phyloP scores from a whole-genome alignment of 2,797 vertebrate species.

The Darevskia nairensis region DNA sequence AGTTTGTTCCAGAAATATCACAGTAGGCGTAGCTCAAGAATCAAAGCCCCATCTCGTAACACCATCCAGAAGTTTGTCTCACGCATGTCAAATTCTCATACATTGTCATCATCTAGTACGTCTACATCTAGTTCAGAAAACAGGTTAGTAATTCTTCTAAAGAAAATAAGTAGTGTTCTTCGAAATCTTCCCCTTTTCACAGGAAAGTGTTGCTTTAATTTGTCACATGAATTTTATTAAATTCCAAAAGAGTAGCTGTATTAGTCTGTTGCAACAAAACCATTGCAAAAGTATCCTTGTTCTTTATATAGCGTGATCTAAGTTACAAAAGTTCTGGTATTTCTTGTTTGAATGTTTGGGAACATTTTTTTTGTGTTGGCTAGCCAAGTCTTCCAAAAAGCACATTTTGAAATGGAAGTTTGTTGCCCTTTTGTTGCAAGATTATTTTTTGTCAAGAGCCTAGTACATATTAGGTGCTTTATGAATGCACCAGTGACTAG shows the following conservation, averaged over 20 bases:
- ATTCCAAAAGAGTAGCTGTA: neutral
- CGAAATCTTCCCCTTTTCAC: slow-evolving; percentile 36
- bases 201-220: slow-evolving; percentile 50
- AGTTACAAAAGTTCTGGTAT: neutral
- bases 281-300: neutral
- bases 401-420: neutral
- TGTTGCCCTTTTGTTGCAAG: neutral
- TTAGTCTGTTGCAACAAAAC: neutral
- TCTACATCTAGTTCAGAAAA: slow-evolving; percentile 90
- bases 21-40: slow-evolving; percentile 90
- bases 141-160: slow-evolving; percentile 82
- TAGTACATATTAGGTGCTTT: neutral
- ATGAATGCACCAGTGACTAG: neutral
- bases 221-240: neutral
- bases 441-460: neutral
- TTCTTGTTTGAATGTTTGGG: neutral
- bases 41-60: slow-evolving; percentile 92
- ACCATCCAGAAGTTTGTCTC: slow-evolving; percentile 95
- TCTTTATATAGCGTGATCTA: neutral
- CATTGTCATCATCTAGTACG: slow-evolving; percentile 85
- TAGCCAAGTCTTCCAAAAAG: neutral
- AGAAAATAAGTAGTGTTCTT: slow-evolving; percentile 63
- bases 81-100: slow-evolving; percentile 91
- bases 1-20: slow-evolving; percentile 95
- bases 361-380: neutral